phyloP scores from a whole-genome alignment of 2,797 vertebrate genomes.

The Cephalopachus bancanus region DNA sequence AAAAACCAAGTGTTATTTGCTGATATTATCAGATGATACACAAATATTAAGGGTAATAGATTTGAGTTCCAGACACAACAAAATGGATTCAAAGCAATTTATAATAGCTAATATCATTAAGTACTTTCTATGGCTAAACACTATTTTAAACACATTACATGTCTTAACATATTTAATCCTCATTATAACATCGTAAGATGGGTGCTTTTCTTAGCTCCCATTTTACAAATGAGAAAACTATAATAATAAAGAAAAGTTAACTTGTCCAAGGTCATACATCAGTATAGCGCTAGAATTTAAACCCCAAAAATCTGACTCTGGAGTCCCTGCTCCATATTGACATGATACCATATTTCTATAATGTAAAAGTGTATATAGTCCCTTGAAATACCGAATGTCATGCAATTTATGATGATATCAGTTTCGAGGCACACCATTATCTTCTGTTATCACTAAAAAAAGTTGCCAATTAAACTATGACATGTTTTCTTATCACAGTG shows the following conservation, averaged over 20 bases:
- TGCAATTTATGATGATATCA: neutral
- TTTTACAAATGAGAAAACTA: constrained; percentile 65
- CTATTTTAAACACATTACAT: neutral
- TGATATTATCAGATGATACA: constrained; percentile 27
- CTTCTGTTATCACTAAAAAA: neutral
- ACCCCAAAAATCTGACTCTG: neutral
- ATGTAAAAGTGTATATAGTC: neutral
- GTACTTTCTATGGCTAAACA: neutral
- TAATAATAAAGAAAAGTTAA: neutral
- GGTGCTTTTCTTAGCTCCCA: neutral
- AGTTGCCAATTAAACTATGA: constrained; percentile 39
- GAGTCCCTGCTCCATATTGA: neutral
- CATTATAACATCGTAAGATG: neutral
- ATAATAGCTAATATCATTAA: neutral
- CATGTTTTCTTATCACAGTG: constrained; percentile 15
- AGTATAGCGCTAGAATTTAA: neutral
- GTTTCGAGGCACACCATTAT: constrained; percentile 39
- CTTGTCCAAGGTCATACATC: neutral
- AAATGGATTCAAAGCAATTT: constrained; percentile 19
- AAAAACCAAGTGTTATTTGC: constrained; percentile 42
- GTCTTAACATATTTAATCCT: neutral
- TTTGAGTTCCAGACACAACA: constrained; percentile 18
- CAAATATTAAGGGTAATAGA: neutral
- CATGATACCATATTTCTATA: neutral
- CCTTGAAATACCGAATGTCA: constrained; percentile 54